Base-by-base conservation (phyloP, 2,113 vertebrate genomes). In the Aldabrachelys gigantea region DNA sequence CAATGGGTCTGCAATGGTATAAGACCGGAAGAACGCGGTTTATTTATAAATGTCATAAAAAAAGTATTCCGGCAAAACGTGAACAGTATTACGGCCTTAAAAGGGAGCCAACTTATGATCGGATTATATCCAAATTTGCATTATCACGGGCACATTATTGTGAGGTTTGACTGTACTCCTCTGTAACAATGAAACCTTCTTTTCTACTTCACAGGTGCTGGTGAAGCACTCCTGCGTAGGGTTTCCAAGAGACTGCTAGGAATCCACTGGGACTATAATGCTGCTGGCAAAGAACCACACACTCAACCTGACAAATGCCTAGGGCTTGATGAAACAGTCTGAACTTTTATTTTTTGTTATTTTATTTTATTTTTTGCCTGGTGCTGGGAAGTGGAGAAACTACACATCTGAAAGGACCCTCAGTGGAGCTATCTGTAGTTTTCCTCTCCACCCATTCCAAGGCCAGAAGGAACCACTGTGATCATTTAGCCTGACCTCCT, bases 301-400 rank as follows among this genome's bases (percentile, higher is more conserved):
- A 75, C 85, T 79, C 94, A 22, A 82, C 65, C 82, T 85, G 84
- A 87, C 79, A 89, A 81, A 96, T 38, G 69, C 69, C 13, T 72
- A n/a, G 16, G 69, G 9, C 22, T 72, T 72, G 69, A 31, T 72
- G 19, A 13, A 72, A 72, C 21, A 5, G n/a, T 5, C 38, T 72
- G 31, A 72, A 38, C 5, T n/a, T 38, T 35, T 38, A 53, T 53
- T 53, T 53, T 53, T 21, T 53, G 6, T 19, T 53, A 21, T 53
- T 53, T 19, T 53, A 21, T 21, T 19, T 19, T 53, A 53, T 53
- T 53, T 38, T 38, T 35, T 72, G 69, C 8, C n/a, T 72, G 35
- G 8, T n/a, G n/a, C 69, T 72, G 35, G n/a, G n/a, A 72, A n/a
- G n/a, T 38, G 16, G 19, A 5, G 19, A 72, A n/a, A 38, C 17